Evolutionary conservation across 1,140 invertebrate genomes (phyloP).

Genomic region (Drosophila pallidifrons): DNA sequence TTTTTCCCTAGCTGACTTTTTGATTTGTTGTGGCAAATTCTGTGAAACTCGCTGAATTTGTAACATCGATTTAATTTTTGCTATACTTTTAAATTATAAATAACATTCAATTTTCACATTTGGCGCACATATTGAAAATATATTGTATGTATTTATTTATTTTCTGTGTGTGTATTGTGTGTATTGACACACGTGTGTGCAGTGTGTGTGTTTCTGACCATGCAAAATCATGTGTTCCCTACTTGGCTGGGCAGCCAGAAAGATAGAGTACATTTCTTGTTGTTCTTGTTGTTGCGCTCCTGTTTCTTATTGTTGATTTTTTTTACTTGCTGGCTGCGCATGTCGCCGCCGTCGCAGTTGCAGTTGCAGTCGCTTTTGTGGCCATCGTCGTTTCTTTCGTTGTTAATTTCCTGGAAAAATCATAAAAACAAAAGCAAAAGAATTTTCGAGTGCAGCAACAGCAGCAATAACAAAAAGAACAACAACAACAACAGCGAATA

Average conservation of each 20-base stretch:
- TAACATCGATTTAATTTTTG: slow-evolving; percentile 8
- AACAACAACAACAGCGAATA: slow-evolving; percentile 58
- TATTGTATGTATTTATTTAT: slow-evolving; percentile 10
- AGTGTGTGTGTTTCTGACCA: slow-evolving; percentile 41
- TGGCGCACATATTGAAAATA: slow-evolving; percentile 5
- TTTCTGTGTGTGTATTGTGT: slow-evolving; percentile 1
- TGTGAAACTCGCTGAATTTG: slow-evolving; percentile 22
- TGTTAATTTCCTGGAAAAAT: slow-evolving; percentile 74
- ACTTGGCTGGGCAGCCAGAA: slow-evolving; percentile 35
- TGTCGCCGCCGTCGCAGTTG: slow-evolving; percentile 45
- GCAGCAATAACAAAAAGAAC: slow-evolving; percentile 21
- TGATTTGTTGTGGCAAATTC: slow-evolving; percentile 39
- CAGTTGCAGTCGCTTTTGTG: slow-evolving; percentile 34
- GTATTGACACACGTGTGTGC: slow-evolving; percentile 48
- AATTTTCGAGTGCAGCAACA: slow-evolving; percentile 76
- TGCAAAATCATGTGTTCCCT: slow-evolving; percentile 74
- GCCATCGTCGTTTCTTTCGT: slow-evolving; percentile 60
- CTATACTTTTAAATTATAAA: slow-evolving; percentile 9
- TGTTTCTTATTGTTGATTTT: slow-evolving; percentile 50
- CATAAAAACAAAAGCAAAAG: slow-evolving; percentile 81
- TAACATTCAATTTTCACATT: slow-evolving; percentile 19
- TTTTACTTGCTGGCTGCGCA: slow-evolving; percentile 46
- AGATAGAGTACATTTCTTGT: slow-evolving; percentile 23
- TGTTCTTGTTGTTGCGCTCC: slow-evolving; percentile 45
- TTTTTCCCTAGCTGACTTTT: slow-evolving; percentile 8